Evolutionary conservation across 1,140 invertebrate species (phyloP).

Genomic region (Nymphalis io): DNA sequence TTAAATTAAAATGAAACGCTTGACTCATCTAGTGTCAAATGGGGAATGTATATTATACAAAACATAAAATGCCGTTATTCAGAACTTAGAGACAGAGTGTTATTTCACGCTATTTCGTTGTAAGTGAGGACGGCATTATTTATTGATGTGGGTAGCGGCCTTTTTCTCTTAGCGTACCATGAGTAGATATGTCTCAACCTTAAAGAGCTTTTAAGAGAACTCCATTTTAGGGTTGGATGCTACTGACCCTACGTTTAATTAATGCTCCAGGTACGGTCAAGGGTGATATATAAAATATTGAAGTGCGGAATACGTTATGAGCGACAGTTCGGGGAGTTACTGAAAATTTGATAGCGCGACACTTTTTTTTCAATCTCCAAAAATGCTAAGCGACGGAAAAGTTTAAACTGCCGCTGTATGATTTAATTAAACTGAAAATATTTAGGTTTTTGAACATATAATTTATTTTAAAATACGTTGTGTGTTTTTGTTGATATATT

Average conservation of each 20-base stretch:
- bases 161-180: constrained; percentile 31
- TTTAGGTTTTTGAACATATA: not conserved
- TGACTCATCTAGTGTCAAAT: too few species aligned
- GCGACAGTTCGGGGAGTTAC: constrained; percentile 14
- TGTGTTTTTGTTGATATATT: not conserved
- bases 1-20: too few species aligned
- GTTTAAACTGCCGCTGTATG: not conserved
- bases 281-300: constrained; percentile 25
- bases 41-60: too few species aligned
- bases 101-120: constrained; percentile 20
- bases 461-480: not conserved
- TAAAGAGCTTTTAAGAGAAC: constrained; percentile 39
- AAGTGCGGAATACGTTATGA: constrained; percentile 25
- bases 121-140: constrained; percentile 35
- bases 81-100: constrained; percentile 5
- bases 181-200: constrained; percentile 37
- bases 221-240: constrained; percentile 34
- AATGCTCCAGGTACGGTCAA: constrained; percentile 36
- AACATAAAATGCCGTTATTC: too few species aligned
- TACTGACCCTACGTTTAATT: constrained; percentile 38
- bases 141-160: constrained; percentile 31
- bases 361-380: constrained; percentile 4
- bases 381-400: not conserved
- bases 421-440: not conserved
- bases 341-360: constrained; percentile 24